A percentile compares a stretch with the other conserved stretches of the same genome.
Evolutionary conservation across 2,888 invertebrate genomes (phyloP).

Genomic region (Conomelus anceps): DNA sequence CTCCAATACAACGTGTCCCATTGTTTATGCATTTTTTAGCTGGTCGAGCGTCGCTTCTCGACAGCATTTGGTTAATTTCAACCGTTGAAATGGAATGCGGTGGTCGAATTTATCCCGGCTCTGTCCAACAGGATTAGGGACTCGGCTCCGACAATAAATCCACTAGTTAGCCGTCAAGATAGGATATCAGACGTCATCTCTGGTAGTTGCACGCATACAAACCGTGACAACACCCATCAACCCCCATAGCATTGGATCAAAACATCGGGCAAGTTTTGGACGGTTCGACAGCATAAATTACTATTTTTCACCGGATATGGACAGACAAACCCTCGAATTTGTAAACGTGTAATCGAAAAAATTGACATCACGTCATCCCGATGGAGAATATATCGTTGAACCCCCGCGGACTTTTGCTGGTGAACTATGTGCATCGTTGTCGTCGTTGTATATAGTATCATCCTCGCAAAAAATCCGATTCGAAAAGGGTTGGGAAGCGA

Average conservation of each 20-base stretch:
- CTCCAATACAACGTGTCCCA: not conserved
- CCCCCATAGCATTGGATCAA: not conserved
- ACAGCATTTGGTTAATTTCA: not conserved
- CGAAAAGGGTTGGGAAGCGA: not conserved
- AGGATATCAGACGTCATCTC: not conserved
- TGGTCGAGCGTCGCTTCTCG: not conserved
- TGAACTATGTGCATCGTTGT: not conserved
- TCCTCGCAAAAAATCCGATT: not conserved
- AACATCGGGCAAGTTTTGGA: not conserved
- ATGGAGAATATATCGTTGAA: not conserved
- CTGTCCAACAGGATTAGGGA: not conserved
- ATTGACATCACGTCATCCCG: not conserved
- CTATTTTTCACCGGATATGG: not conserved
- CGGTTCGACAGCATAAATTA: not conserved
- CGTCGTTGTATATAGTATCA: not conserved
- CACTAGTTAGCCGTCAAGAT: not conserved
- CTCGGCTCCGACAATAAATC: not conserved
- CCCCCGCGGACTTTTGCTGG: not conserved
- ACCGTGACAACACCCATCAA: not conserved
- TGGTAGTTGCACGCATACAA: not conserved
- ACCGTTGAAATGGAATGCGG: not conserved
- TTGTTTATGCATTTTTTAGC: not conserved
- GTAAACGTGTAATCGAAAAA: not conserved
- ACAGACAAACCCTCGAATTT: not conserved
- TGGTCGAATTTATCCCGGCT: not conserved